Evolutionary conservation across 2,113 vertebrate species (phyloP).

Genomic region (Megaceryle maxima): DNA sequence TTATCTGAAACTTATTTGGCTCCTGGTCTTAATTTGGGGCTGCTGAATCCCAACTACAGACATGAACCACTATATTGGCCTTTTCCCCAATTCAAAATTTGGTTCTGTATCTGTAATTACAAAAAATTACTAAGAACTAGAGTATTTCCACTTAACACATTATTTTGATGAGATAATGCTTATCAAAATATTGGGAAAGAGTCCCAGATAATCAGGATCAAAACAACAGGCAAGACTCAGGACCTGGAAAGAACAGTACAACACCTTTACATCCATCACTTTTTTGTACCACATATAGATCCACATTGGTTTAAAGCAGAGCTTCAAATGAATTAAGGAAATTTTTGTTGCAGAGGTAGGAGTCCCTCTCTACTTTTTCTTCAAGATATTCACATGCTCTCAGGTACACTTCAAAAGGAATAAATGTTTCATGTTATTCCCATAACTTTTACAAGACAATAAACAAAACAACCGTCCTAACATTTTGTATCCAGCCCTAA

Average conservation of each 20-base stretch:
- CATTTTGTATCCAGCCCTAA: background rate
- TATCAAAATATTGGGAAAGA: background rate
- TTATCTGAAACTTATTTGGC: background rate
- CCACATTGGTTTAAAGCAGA: background rate
- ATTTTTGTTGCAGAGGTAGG: background rate
- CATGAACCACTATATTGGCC: background rate
- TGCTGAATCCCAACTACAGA: background rate
- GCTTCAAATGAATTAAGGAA: background rate
- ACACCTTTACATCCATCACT: background rate
- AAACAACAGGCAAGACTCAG: rapidly evolving
- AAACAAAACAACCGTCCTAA: background rate
- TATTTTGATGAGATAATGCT: background rate
- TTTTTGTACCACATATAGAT: background rate
- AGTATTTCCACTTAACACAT: background rate
- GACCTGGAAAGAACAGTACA: background rate
- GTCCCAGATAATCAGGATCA: background rate
- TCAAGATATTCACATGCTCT: background rate
- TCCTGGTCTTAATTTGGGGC: background rate
- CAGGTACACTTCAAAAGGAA: background rate
- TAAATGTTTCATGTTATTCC: background rate
- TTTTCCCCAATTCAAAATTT: background rate
- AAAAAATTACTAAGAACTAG: background rate
- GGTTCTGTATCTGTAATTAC: background rate
- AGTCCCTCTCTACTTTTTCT: background rate
- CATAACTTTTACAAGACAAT: background rate